Percentiles rank a stretch among this genome's conserved stretches.
These are phyloP conservation scores for Lycia hirtaria DNA, from an alignment of 2,888 invertebrate species.

Conservation along the genomic window DNA sequence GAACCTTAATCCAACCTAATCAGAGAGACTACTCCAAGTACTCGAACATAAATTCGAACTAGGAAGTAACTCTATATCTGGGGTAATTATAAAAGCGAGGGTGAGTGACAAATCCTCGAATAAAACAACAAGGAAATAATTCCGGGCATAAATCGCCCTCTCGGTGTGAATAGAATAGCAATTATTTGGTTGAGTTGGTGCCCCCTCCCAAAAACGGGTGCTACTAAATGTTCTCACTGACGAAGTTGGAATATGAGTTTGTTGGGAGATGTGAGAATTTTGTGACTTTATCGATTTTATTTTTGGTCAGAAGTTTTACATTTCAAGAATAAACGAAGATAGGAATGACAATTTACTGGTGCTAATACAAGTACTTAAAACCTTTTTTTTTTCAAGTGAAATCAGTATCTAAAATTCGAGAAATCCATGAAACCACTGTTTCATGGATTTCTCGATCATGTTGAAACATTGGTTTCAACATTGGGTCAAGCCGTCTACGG, in stretches of 20 bases:
- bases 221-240: conserved; percentile 45
- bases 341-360: too few relatives aligned
- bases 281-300: too few relatives aligned
- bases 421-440: too few relatives aligned
- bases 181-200: conserved; percentile 84
- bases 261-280: background rate
- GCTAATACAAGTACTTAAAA: too few relatives aligned
- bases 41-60: conserved; percentile 67
- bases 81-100: conserved; percentile 81
- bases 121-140: conserved; percentile 86
- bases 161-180: conserved; percentile 85
- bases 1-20: conserved; percentile 52
- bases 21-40: conserved; percentile 47
- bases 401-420: too few relatives aligned
- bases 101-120: conserved; percentile 84
- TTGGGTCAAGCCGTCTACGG: too few relatives aligned
- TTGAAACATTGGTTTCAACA: too few relatives aligned
- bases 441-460: too few relatives aligned
- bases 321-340: too few relatives aligned
- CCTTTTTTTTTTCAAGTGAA: too few relatives aligned
- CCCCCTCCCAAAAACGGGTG: conserved; percentile 49
- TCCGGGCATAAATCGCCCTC: conserved; percentile 81
- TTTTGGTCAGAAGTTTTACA: too few relatives aligned
- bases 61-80: conserved; percentile 80
- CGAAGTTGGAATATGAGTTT: background rate